Evolutionary conservation across 2,888 invertebrate genomes (phyloP).

Genomic region (Yponomeuta sedellus): DNA sequence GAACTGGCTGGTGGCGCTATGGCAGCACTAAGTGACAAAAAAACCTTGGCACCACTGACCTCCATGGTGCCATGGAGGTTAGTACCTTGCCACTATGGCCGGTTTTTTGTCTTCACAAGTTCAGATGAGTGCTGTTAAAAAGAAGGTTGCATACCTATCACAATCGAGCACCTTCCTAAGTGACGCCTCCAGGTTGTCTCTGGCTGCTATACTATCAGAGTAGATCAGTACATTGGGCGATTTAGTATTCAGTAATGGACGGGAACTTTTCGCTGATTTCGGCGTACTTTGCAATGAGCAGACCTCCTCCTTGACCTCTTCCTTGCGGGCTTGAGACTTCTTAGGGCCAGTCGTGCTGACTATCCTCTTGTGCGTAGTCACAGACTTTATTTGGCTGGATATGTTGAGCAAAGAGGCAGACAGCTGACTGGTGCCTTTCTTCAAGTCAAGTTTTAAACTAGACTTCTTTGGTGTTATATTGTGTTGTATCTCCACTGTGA

Average conservation of each 20-base stretch:
- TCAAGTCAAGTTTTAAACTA: constrained; percentile 62
- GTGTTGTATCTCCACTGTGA: constrained; percentile 69
- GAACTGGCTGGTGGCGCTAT: no score
- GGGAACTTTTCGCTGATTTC: constrained; percentile 63
- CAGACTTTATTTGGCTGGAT: constrained; percentile 70
- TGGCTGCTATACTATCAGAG: constrained; percentile 84
- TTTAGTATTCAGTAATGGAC: constrained; percentile 78
- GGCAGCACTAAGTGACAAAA: no score
- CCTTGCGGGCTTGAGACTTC: constrained; percentile 47
- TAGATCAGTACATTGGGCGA: constrained; percentile 89
- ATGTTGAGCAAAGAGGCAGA: constrained; percentile 65
- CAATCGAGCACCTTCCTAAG: constrained; percentile 81
- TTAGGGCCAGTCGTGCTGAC: constrained; percentile 66
- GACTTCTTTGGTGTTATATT: constrained; percentile 70
- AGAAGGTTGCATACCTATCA: constrained; percentile 75
- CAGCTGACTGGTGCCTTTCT: constrained; percentile 63
- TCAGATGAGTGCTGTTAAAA: no score
- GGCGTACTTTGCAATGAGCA: constrained; percentile 44
- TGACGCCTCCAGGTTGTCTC: constrained; percentile 84
- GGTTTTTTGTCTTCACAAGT: neutral
- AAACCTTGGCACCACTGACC: no score
- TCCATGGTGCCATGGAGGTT: no score
- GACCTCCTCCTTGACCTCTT: constrained; percentile 44
- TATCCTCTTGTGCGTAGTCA: constrained; percentile 67
- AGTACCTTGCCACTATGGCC: neutral